Base-by-base conservation (phyloP, 2,797 vertebrate genomes). In the Cheirogaleus major region DNA sequence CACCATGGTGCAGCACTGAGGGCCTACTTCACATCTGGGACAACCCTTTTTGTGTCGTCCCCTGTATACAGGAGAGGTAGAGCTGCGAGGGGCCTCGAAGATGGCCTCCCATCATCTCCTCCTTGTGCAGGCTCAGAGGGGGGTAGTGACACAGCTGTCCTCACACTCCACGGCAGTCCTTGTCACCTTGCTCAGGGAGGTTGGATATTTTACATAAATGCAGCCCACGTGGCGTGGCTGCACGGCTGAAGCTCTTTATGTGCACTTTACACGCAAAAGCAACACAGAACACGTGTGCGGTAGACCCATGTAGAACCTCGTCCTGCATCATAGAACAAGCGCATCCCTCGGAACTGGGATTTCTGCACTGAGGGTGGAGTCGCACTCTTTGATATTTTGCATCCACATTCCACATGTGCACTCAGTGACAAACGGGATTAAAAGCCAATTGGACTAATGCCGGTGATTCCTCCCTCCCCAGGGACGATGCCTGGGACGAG, bases 181-280 rank as follows among this genome's bases (percentile, higher is more conserved):
- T 9, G 38, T 30, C 2, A 5, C 45, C 23, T 12, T 18, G n/a
- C 17, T 75, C 57, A 3, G 11, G 30, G 45, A 35, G 4, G 45
- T 17, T 65, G 63, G 25, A 25, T 32, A 18, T 14, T 22, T 48
- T 35, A 35, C 1, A n/a, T 38, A 72, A 48, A 18, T 9, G 59
- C 13, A 9, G 45, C 48, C 52, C 2, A 43, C 4, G 22, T 2
- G 20, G 85, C 12, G 10, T 17, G n/a, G 43, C 22, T 43, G 15
- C 8, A 2, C 0, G 0, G 30, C 27, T 14, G 2, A 43, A 20
- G 75, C 67, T 20, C 55, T 41, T 20, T 45, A 14, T 5, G 4
- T 20, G 48, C 30, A 0, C 14, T 0, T 23, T 55, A 55, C 18
- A 17, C 43, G 18, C 12, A 30, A 35, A 13, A 32, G 23, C 17